phyloP scores from a whole-genome alignment of 2,888 invertebrate species.

The Philopedon plagiatum region DNA sequence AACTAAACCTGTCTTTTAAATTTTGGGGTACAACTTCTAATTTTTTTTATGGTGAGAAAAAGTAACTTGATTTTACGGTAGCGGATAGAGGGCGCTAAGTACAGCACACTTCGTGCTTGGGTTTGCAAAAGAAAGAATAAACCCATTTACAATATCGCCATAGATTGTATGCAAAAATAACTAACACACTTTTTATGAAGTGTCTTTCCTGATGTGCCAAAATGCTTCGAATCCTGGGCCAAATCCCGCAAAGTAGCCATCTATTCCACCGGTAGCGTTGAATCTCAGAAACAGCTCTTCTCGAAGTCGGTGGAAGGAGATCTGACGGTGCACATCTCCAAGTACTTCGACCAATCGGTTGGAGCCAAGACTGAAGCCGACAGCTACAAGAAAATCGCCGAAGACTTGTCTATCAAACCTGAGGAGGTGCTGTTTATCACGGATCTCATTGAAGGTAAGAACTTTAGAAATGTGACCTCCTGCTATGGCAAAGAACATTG shows the following conservation, averaged over 20 bases:
- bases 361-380: constrained; percentile 84
- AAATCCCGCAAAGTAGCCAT: constrained; percentile 80
- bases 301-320: constrained; percentile 83
- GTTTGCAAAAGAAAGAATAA: no score
- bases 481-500: no score
- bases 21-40: no score
- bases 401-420: constrained; percentile 75
- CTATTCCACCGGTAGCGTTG: constrained; percentile 93
- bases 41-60: no score
- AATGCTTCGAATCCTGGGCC: constrained; percentile 81
- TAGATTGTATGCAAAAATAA: no score
- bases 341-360: constrained; percentile 89
- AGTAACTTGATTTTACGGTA: no score
- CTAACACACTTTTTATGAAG: constrained; percentile 69
- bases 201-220: constrained; percentile 88
- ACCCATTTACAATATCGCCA: no score
- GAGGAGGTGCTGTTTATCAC: constrained; percentile 88
- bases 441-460: constrained; percentile 83
- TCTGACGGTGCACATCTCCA: constrained; percentile 79
- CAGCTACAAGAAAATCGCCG: constrained; percentile 85
- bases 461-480: background rate
- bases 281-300: constrained; percentile 92
- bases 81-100: no score
- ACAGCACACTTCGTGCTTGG: no score
- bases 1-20: no score